Percentiles rank a stretch among this genome's conserved stretches.
Conservation (phyloP, 2,888 invertebrate genomes). For the Lycophotia porphyrea region DNA sequence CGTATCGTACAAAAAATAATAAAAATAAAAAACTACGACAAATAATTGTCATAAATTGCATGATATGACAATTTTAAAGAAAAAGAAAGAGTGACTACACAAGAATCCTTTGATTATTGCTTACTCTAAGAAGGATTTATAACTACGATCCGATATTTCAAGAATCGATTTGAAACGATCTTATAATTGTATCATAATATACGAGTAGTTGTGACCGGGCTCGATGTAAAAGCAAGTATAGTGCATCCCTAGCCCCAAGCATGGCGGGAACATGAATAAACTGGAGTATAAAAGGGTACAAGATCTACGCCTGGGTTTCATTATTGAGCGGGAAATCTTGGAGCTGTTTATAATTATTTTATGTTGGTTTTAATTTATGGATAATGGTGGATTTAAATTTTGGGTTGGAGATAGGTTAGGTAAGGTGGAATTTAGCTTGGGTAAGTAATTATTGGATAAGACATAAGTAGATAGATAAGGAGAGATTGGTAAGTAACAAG, state of each 20-base stretch:
- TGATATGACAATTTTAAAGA: neutral
- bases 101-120: neutral
- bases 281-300: constrained; percentile 30
- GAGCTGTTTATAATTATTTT: constrained; percentile 38
- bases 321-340: constrained; percentile 34
- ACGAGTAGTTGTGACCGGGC: neutral
- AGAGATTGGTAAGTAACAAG: neutral
- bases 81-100: neutral
- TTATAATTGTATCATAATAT: neutral
- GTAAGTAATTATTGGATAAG: neutral
- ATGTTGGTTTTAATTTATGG: constrained; percentile 33
- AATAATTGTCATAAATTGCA: neutral
- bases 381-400: constrained; percentile 23
- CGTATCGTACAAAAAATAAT: neutral
- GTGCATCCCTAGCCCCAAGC: constrained; percentile 3
- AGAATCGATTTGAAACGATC: neutral
- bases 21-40: no score
- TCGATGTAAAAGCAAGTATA: neutral
- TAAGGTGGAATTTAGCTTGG: neutral
- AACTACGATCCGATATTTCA: neutral
- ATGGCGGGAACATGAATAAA: constrained; percentile 51
- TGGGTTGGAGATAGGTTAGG: neutral
- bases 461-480: neutral
- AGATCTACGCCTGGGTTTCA: constrained; percentile 41
- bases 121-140: neutral